Percentiles rank a stretch among this genome's conserved stretches.
phyloP scores from a whole-genome alignment of 2,888 invertebrate genomes.

The Pecten maximus region DNA sequence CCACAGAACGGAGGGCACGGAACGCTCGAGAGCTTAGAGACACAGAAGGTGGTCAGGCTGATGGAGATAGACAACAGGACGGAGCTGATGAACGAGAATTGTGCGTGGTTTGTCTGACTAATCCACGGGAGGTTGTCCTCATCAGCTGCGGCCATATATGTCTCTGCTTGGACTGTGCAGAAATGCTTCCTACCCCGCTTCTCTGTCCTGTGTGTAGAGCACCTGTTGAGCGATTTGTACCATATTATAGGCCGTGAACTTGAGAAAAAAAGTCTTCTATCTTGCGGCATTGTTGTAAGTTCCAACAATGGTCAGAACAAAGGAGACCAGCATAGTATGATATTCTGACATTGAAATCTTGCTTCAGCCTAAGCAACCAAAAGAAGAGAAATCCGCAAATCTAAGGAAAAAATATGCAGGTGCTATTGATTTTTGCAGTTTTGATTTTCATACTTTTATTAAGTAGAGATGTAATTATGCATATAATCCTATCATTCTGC shows the following conservation, averaged over 20 bases:
- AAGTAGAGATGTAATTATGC: too few relatives aligned
- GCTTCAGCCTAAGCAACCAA: too few relatives aligned
- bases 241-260: constrained; percentile 79
- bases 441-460: too few relatives aligned
- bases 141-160: constrained; percentile 96
- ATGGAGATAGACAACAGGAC: constrained; percentile 46
- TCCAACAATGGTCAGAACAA: too few relatives aligned
- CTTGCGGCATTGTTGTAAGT: too few relatives aligned
- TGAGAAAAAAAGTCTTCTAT: too few relatives aligned
- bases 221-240: constrained; percentile 87
- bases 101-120: constrained; percentile 93
- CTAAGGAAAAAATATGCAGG: too few relatives aligned
- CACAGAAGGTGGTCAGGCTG: constrained; percentile 39
- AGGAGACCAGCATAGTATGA: too few relatives aligned
- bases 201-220: constrained; percentile 92
- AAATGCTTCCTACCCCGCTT: constrained; percentile 86
- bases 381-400: too few relatives aligned
- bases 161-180: constrained; percentile 92
- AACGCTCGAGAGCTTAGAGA: constrained; percentile 28
- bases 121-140: constrained; percentile 93
- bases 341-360: too few relatives aligned
- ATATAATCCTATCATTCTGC: too few relatives aligned
- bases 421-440: too few relatives aligned
- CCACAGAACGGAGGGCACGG: constrained; percentile 38
- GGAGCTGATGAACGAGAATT: constrained; percentile 83